phyloP scores from a whole-genome alignment of 2,888 invertebrate species.

The Allygus modestus region DNA sequence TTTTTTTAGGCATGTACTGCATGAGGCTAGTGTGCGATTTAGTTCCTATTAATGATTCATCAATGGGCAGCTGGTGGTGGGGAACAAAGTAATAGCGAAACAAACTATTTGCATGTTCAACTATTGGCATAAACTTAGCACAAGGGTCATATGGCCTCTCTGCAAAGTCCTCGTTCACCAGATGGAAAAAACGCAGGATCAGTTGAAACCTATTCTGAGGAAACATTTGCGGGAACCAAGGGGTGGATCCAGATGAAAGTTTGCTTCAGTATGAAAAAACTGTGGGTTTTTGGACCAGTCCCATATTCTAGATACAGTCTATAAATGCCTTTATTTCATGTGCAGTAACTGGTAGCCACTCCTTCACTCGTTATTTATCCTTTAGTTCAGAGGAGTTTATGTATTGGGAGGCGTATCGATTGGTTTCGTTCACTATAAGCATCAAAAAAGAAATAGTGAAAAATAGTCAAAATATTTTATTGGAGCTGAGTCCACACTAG shows the following conservation, averaged over 20 bases:
- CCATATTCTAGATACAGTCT: conserved; percentile 36
- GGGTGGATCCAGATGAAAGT: neutral
- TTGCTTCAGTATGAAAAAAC: neutral
- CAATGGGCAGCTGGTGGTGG: neutral
- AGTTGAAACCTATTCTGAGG: conserved; percentile 17
- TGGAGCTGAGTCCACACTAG: neutral
- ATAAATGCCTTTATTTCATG: conserved; percentile 15
- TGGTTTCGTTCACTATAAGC: neutral
- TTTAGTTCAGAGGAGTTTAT: neutral
- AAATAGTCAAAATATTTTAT: conserved; percentile 1
- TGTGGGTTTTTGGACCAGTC: neutral
- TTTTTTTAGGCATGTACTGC: conserved; percentile 14
- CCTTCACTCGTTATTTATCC: neutral
- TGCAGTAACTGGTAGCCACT: conserved; percentile 20
- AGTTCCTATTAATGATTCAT: conserved; percentile 1
- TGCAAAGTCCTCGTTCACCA: neutral
- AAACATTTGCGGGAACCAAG: conserved; percentile 17
- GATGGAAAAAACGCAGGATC: neutral
- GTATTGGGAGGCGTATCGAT: conserved; percentile 11
- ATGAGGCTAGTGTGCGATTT: neutral
- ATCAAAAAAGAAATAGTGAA: neutral
- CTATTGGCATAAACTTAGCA: neutral
- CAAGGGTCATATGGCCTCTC: conserved; percentile 8
- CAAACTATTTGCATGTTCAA: neutral
- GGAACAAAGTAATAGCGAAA: neutral